A percentile compares a stretch with the other conserved stretches of the same genome.
These are phyloP conservation scores for Sycophaga agraensis DNA, from an alignment of 1,140 invertebrate genomes.

Conservation along the genomic window DNA sequence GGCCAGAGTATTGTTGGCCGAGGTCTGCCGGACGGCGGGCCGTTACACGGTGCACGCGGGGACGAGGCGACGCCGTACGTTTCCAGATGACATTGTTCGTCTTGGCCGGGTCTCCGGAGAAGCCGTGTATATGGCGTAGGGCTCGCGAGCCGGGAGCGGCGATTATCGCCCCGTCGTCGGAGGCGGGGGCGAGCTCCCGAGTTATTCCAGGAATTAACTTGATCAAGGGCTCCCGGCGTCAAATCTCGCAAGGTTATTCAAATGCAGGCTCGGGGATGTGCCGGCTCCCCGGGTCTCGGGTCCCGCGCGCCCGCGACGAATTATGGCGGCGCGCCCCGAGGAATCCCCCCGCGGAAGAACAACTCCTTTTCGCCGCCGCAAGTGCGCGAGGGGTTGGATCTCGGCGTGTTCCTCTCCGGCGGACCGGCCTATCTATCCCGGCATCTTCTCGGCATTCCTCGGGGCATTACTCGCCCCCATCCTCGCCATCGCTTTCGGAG, in stretches of 20 bases:
- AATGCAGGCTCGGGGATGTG: constrained; percentile 28
- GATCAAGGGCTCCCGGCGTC: constrained; percentile 6
- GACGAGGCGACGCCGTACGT: too few relatives aligned
- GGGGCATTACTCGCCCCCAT: constrained; percentile 48
- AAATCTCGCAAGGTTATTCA: constrained; percentile 27
- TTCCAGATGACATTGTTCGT: too few relatives aligned
- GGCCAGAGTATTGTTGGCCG: too few relatives aligned
- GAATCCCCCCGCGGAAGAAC: constrained; percentile 11
- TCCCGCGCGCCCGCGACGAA: constrained; percentile 14
- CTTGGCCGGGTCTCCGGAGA: too few relatives aligned
- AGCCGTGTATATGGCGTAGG: too few relatives aligned
- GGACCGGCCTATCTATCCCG: constrained; percentile 44
- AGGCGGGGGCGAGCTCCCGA: too few relatives aligned
- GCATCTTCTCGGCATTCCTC: constrained; percentile 56
- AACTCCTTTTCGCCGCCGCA: constrained; percentile 22
- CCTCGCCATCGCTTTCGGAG: constrained; percentile 14
- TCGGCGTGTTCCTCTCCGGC: not conserved
- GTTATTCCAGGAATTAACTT: constrained; percentile 23
- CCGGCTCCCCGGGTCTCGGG: not conserved
- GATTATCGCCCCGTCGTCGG: too few relatives aligned
- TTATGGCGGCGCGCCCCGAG: constrained; percentile 13
- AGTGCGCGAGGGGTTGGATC: constrained; percentile 5
- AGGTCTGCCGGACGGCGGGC: too few relatives aligned
- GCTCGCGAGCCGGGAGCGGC: too few relatives aligned
- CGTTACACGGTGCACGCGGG: too few relatives aligned